Evolutionary conservation across 1,140 invertebrate species (phyloP).

Genomic region (Neocloeon triangulifer): DNA sequence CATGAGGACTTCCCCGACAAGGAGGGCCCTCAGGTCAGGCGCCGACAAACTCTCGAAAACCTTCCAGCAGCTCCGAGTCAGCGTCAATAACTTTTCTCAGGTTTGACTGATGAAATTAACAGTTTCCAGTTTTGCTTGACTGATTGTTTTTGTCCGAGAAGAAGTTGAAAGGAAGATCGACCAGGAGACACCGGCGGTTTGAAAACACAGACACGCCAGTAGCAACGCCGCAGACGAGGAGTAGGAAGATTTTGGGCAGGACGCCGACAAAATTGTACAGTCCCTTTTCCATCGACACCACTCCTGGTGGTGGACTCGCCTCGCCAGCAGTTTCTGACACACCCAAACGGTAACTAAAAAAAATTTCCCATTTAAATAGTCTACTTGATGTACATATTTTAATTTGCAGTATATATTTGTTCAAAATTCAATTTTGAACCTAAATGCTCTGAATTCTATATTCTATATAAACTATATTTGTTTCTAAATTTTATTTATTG

Average conservation of each 20-base stretch:
- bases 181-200: constrained; percentile 27
- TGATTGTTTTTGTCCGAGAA: constrained; percentile 6
- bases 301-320: too few relatives aligned
- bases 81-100: constrained; percentile 30
- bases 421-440: too few relatives aligned
- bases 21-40: constrained; percentile 22
- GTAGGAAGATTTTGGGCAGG: constrained; percentile 26
- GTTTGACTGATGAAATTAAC: constrained; percentile 16
- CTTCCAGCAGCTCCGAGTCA: constrained; percentile 27
- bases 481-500: constrained; percentile 11
- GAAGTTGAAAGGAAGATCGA: constrained; percentile 22
- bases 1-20: too few relatives aligned
- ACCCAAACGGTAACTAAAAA: too few relatives aligned
- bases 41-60: constrained; percentile 30
- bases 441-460: too few relatives aligned
- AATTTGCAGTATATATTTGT: too few relatives aligned
- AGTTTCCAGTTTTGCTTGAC: constrained; percentile 3
- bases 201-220: constrained; percentile 20
- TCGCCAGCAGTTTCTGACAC: too few relatives aligned
- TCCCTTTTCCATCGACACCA: constrained; percentile 35
- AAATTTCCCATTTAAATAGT: too few relatives aligned
- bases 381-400: too few relatives aligned
- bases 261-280: constrained; percentile 38
- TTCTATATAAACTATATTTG: constrained; percentile 12
- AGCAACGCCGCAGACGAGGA: constrained; percentile 23